Evolutionary conservation across 2,113 vertebrate genomes (phyloP), one percentile per base, ranked within the genome.

Genomic region (Hyaena hyaena): DNA sequence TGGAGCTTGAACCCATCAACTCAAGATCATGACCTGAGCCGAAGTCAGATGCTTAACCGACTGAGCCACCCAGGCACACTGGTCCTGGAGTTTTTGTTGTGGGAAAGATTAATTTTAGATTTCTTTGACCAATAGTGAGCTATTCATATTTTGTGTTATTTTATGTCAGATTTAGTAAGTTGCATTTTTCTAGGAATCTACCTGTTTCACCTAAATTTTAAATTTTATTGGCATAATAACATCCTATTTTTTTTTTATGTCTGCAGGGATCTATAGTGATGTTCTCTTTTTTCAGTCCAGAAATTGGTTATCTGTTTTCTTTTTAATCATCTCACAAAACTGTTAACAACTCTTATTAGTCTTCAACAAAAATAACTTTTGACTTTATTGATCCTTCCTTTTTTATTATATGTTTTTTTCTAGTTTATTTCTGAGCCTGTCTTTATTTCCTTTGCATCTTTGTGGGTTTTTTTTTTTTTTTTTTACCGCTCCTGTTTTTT

Each of bases 121-220:
- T 96, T 92, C 26, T 66, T 73, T 53, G 66, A 33, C 39, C 48
- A 33, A 53, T 43, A 84, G 61, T 76, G 28, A 45, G 4, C 28
- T 93, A n/a, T 14, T 90, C 10, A 10, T 86, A 24, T 82, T 83
- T 93, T 91, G 33, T 91, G 4, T 77, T 95, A 65, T 58, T 95
- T 80, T 85, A 15, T 48, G 74, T 97, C 45, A 15, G 2, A 65
- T 79, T 92, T 92, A 77, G n/a, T 53, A 68, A 91, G 12, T 95
- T 84, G 11, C 31, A 31, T 82, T 84, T 89, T 92, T 79, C 61
- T 88, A n/a, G 65, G 82, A 77, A 31, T 69, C 5, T 77, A 39
- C 79, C 45, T 48, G n/a, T 79, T 88, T 77, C 2, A 26, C 58
- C 39, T 87, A 26, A 43, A 48, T 63, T 68, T 80, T 7, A 81